These are phyloP conservation scores for Melipona beecheii DNA, from an alignment of 2,888 invertebrate species.

Conservation along the genomic window DNA sequence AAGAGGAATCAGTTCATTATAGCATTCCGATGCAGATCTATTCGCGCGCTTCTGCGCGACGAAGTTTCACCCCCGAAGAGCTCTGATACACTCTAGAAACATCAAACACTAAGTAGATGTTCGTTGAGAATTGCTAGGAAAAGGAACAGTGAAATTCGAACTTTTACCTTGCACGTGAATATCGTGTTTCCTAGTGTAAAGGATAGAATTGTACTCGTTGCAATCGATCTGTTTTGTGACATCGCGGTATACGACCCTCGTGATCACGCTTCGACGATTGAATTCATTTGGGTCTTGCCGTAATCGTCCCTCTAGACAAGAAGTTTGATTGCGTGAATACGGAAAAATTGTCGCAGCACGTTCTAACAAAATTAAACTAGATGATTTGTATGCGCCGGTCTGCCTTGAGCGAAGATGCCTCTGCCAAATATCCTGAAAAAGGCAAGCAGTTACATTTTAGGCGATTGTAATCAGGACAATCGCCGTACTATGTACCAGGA, in stretches of 20 bases:
- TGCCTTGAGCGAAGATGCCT: slow-evolving; percentile 86
- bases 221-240: neutral
- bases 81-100: slow-evolving; percentile 13
- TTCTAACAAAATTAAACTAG: slow-evolving; percentile 32
- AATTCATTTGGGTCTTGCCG: neutral
- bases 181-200: neutral
- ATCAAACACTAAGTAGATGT: neutral
- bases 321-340: neutral
- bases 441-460: slow-evolving; percentile 92
- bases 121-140: neutral
- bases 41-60: slow-evolving; percentile 54
- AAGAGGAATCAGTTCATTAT: slow-evolving; percentile 49
- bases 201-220: neutral
- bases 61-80: slow-evolving; percentile 37
- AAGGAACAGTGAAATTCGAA: neutral
- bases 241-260: neutral
- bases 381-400: slow-evolving; percentile 37
- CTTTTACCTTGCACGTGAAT: neutral
- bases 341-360: neutral
- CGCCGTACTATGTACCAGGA: slow-evolving; percentile 88
- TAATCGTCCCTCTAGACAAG: neutral
- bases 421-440: slow-evolving; percentile 90
- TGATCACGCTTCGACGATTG: slow-evolving; percentile 26
- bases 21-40: slow-evolving; percentile 41
- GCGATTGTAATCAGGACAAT: slow-evolving; percentile 87